These are phyloP conservation scores for Cataglyphis altisquamis DNA, from an alignment of 2,888 invertebrate species.

Conservation along the genomic window DNA sequence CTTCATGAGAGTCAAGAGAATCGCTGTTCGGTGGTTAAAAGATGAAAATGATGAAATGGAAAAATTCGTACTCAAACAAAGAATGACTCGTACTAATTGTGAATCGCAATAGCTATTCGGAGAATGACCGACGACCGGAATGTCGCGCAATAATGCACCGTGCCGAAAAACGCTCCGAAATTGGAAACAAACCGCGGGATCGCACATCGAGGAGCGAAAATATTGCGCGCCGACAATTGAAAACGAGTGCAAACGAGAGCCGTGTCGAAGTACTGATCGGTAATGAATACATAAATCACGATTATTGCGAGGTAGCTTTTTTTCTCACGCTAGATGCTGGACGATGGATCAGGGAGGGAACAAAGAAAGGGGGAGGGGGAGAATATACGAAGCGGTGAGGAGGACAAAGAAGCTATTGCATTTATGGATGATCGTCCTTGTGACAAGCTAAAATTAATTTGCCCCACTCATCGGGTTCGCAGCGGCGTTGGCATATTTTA, in stretches of 20 bases:
- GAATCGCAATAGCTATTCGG: conserved; percentile 3
- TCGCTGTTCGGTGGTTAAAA: neutral
- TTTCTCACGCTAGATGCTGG: conserved; percentile 34
- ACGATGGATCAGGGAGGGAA: neutral
- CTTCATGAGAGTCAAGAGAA: neutral
- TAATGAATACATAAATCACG: conserved; percentile 68
- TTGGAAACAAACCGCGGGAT: conserved; percentile 29
- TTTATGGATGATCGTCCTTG: conserved; percentile 82
- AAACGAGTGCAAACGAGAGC: conserved; percentile 38
- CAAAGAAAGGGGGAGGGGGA: conserved; percentile 23
- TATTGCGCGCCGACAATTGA: conserved; percentile 27
- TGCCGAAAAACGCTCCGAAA: conserved; percentile 22
- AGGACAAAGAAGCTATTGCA: conserved; percentile 79
- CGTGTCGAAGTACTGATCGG: conserved; percentile 51
- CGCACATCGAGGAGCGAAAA: neutral
- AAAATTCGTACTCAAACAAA: conserved; percentile 1
- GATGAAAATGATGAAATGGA: neutral
- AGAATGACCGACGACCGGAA: conserved; percentile 22
- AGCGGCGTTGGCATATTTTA: conserved; percentile 82
- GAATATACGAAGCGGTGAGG: conserved; percentile 41
- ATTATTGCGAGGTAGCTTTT: conserved; percentile 65
- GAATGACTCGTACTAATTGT: conserved; percentile 21
- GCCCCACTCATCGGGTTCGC: conserved; percentile 62
- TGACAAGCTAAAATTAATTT: conserved; percentile 84
- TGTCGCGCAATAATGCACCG: conserved; percentile 29